Evolutionary conservation across 2,888 invertebrate genomes (phyloP).

Genomic region (Byasa hedistus): DNA sequence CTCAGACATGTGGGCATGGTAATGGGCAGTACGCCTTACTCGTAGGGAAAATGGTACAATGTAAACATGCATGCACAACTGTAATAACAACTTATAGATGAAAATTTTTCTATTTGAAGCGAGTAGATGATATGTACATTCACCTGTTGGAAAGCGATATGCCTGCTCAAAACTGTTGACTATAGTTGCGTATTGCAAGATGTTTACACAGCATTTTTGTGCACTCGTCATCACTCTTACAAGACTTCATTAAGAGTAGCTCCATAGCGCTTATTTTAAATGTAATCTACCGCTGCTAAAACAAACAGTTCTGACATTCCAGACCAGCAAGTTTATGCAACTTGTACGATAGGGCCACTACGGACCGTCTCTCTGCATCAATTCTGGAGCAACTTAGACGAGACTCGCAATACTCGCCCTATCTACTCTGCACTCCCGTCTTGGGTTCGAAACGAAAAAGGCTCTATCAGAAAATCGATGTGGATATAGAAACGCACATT

Average conservation of each 20-base stretch:
- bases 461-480: conserved; percentile 84
- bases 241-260: too few species aligned
- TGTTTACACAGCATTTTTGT: too few species aligned
- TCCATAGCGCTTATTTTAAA: background rate
- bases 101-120: too few species aligned
- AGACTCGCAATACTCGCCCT: conserved; percentile 83
- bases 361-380: conserved; percentile 83
- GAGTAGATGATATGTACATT: too few species aligned
- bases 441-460: conserved; percentile 85
- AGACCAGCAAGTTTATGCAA: conserved; percentile 87
- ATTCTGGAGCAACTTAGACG: conserved; percentile 82
- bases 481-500: conserved; percentile 93
- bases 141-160: too few species aligned
- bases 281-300: background rate
- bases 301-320: conserved; percentile 38
- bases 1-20: conserved; percentile 24
- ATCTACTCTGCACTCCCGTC: conserved; percentile 90
- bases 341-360: conserved; percentile 89
- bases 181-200: too few species aligned
- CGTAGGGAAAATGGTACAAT: background rate
- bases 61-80: background rate
- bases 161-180: too few species aligned
- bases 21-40: conserved; percentile 2
- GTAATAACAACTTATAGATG: too few species aligned
- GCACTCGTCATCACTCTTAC: too few species aligned